Base-by-base conservation (phyloP, 2,888 invertebrate genomes). In the Drosophila infuscata region DNA sequence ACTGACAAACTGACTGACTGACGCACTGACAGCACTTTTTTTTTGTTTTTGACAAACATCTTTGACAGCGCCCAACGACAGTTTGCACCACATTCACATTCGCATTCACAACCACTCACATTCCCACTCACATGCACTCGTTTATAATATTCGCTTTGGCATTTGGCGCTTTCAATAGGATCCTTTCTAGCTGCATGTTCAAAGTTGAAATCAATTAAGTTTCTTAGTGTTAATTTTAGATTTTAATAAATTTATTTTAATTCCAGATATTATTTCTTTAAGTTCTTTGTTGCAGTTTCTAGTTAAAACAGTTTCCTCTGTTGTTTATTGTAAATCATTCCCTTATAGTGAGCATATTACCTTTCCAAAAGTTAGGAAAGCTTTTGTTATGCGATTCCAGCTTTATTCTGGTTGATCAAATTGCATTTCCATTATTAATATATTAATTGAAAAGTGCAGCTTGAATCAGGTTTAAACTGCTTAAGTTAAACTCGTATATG, bases 21-120 rank as follows among this genome's bases (percentile, higher is more conserved):
- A 62, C 85, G 78, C 78, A 83, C 71, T 74, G 43, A 20, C 43
- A 43, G 43, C 43, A 20, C n/a, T 15, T 53, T 20, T 35, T 74
- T 64, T 72, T 72, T 70, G 20, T 12, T 79, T 82, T 76, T 87
- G 88, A 80, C 90, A 88, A 84, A 71, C 84, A 73, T 49, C 79
- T 70, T 73, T 81, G 75, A 81, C 70, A 71, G 69, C 65, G 67
- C 63, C 76, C 74, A 74, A 61, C 83, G 77, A 76, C 78, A 71
- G 61, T 72, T 78, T 68, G 67, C 77, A 74, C 65, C 65, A 71
- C 57, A 76, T 70, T 77, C 68, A 48, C 54, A 76, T 41, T 66
- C 59, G 29, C n/a, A 66, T 51, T 62, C 64, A 52, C 52, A 73
- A 35, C 8, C 56, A 43, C 30, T 57, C 61, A 48, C 48, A 68